Base-by-base conservation (phyloP, 2,113 vertebrate genomes). In the Elanus axillaris region DNA sequence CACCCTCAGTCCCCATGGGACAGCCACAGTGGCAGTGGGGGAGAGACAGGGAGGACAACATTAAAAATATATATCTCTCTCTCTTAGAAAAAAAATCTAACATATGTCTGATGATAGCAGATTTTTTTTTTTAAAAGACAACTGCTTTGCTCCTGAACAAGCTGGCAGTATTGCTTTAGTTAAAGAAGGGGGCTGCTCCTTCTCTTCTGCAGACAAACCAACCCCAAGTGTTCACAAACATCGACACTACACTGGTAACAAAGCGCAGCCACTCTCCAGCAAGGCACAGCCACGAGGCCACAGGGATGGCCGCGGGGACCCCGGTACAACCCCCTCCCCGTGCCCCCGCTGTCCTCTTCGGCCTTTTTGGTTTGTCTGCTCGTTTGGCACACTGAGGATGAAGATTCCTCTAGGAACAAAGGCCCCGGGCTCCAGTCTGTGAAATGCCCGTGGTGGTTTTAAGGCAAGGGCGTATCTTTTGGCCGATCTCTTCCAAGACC, bases 331-430 rank as follows among this genome's bases (percentile, higher is more conserved):
- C 56, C 42, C 47, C 10, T 55, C 27, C 80, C 52, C 32, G 2
- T 7, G n/a, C 11, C 47, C 68, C 32, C 1, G 0, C n/a, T 31
- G 43, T 63, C 58, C 82, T 79, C 60, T 36, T 32, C 23, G 7
- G 67, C 63, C 29, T 69, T 76, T 97, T 97, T 94, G 95, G 93
- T 94, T 85, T 85, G 31, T 89, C 95, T 86, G 73, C 64, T 96
- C 11, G 48, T 94, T 93, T 95, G 96, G 94, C 93, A 96, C 48
- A 0, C 74, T 67, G 25, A 78, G 76, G 68, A 43, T 1, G 34
- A 84, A 52, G 88, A 48, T 78, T 88, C 60, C 86, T 69, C 48
- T 2, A 7, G 60, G 22, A 92, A 77, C 36, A 67, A 93, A 95
- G 91, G 92, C 92, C 74, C 75, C 2, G 9, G 92, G 87, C 77